A percentile compares a stretch with the other conserved stretches of the same genome.
Conservation (phyloP, 1,140 invertebrate genomes). For the Drosophila kepulauana region DNA sequence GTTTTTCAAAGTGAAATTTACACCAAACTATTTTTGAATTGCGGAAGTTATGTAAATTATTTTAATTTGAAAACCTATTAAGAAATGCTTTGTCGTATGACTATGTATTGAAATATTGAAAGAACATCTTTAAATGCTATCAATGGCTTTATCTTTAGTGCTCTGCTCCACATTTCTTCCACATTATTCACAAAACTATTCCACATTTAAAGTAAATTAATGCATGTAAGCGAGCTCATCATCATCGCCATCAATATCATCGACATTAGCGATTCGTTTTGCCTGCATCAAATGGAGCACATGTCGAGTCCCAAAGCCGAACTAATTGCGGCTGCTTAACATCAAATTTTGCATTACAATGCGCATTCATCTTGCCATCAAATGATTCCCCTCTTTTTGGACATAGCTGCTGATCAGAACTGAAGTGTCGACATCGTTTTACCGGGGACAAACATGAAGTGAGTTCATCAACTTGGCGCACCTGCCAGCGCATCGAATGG, state of each 20-base stretch:
- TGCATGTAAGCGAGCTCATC: neutral
- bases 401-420: constrained; percentile 26
- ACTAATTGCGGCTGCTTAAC: constrained; percentile 54
- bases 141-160: too few relatives aligned
- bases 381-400: constrained; percentile 33
- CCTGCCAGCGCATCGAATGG: constrained; percentile 71
- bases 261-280: constrained; percentile 12
- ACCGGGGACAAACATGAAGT: constrained; percentile 35
- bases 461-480: constrained; percentile 44
- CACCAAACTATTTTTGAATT: too few relatives aligned
- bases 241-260: neutral
- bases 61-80: too few relatives aligned
- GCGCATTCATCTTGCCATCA: constrained; percentile 59
- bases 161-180: neutral
- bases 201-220: too few relatives aligned
- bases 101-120: too few relatives aligned
- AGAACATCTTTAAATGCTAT: too few relatives aligned
- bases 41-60: too few relatives aligned
- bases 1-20: too few relatives aligned
- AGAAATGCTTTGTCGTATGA: too few relatives aligned
- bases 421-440: constrained; percentile 47
- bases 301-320: constrained; percentile 22
- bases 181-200: neutral
- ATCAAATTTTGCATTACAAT: constrained; percentile 65
- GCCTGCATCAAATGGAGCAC: constrained; percentile 29